phyloP scores from a whole-genome alignment of 2,797 vertebrate genomes.

The Chaetophractus vellerosus region DNA sequence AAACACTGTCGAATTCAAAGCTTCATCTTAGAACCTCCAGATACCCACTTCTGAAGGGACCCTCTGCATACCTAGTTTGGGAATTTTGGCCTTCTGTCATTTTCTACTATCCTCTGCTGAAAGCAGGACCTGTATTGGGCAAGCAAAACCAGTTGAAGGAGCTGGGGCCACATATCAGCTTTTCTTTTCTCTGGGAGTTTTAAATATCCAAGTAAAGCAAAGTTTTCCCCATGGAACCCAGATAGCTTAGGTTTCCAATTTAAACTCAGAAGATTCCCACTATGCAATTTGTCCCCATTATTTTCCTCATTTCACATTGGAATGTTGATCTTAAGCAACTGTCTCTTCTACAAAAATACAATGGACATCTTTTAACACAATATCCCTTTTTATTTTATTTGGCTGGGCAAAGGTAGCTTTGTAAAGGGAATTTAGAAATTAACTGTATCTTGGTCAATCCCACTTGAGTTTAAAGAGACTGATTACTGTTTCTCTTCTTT shows the following conservation, averaged over 20 bases:
- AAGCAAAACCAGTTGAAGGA: not conserved
- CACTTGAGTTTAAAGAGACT: slow-evolving; percentile 56
- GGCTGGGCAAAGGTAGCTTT: not conserved
- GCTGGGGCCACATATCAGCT: not conserved
- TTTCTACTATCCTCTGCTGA: not conserved
- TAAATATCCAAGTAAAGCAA: slow-evolving; percentile 34
- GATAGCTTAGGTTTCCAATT: slow-evolving; percentile 66
- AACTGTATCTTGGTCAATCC: slow-evolving; percentile 51
- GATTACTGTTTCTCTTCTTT: slow-evolving; percentile 35
- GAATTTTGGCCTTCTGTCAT: not conserved
- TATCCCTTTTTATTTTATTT: slow-evolving; percentile 51
- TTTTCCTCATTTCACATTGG: slow-evolving; percentile 72
- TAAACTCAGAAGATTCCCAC: slow-evolving; percentile 64
- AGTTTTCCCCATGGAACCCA: not conserved
- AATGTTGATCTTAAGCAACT: slow-evolving; percentile 77
- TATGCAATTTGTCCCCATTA: slow-evolving; percentile 68
- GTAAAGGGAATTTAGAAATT: slow-evolving; percentile 70
- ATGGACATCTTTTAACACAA: slow-evolving; percentile 65
- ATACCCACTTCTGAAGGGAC: not conserved
- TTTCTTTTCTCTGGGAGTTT: slow-evolving; percentile 54
- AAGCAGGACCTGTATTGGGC: not conserved
- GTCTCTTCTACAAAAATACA: slow-evolving; percentile 68
- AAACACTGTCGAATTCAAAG: not conserved
- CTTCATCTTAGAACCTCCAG: not conserved
- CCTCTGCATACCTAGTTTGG: not conserved